Conservation (phyloP, 2,888 invertebrate species). For the Dioctria linearis region DNA sequence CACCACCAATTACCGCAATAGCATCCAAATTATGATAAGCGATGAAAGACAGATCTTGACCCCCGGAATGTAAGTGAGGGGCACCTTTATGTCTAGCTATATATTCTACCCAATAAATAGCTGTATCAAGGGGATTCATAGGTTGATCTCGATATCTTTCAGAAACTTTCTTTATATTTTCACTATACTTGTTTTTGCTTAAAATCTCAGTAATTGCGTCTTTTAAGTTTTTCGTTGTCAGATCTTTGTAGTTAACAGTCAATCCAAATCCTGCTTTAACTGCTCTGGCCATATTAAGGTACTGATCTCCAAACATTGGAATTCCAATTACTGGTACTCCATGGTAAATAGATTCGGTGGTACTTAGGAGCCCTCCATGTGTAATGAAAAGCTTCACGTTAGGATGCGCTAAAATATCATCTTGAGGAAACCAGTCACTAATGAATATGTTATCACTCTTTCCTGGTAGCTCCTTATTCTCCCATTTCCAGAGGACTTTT, state of each 20-base stretch:
- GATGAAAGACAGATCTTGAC: constrained; percentile 64
- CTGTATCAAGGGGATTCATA: constrained; percentile 64
- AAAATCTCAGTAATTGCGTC: constrained; percentile 62
- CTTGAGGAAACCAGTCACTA: constrained; percentile 71
- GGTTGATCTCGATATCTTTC: constrained; percentile 66
- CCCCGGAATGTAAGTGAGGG: constrained; percentile 65
- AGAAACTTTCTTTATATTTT: constrained; percentile 61
- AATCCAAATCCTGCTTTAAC: constrained; percentile 70
- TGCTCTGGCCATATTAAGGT: constrained; percentile 71
- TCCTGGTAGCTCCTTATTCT: constrained; percentile 64
- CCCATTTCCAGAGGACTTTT: constrained; percentile 71
- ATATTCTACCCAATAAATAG: constrained; percentile 69
- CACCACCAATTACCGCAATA: constrained; percentile 60
- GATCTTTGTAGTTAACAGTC: constrained; percentile 64
- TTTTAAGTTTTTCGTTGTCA: constrained; percentile 66
- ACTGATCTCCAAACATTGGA: constrained; percentile 73
- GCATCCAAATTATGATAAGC: constrained; percentile 65
- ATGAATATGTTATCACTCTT: constrained; percentile 68
- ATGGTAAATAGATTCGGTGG: constrained; percentile 71
- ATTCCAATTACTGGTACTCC: constrained; percentile 73
- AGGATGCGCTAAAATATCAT: constrained; percentile 71
- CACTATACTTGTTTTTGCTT: constrained; percentile 60
- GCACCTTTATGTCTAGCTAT: constrained; percentile 66
- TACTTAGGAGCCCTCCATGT: constrained; percentile 72
- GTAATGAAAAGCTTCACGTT: constrained; percentile 72